Evolutionary conservation across 2,888 invertebrate species (phyloP).

Genomic region (Apamea anceps): DNA sequence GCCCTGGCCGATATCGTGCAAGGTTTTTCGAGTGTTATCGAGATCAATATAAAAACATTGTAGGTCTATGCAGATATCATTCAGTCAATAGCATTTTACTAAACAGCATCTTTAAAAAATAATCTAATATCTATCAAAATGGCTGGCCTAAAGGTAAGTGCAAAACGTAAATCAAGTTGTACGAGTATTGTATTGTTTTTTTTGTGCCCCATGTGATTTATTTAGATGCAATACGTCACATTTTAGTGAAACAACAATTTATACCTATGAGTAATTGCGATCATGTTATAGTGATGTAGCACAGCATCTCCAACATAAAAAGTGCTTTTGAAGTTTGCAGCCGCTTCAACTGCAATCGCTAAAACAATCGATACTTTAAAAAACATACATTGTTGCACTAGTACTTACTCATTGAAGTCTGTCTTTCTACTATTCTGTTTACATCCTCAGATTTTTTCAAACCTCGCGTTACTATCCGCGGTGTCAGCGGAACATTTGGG

Average conservation of each 20-base stretch:
- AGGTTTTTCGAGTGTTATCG: conserved; percentile 69
- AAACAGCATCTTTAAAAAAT: conserved; percentile 45
- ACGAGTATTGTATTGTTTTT: conserved; percentile 20
- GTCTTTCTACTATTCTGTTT: too few relatives aligned
- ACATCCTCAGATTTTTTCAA: conserved; percentile 68
- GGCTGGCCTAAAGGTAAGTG: conserved; percentile 70
- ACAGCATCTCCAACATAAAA: background rate
- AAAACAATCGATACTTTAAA: background rate
- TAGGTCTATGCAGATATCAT: conserved; percentile 69
- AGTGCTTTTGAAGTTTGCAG: too few relatives aligned
- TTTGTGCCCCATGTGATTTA: background rate
- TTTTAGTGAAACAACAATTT: background rate
- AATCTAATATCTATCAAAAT: conserved; percentile 38
- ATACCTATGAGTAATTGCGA: background rate
- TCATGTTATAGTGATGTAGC: background rate
- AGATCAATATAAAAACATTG: conserved; percentile 75
- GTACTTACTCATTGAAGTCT: too few relatives aligned
- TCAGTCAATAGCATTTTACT: conserved; percentile 63
- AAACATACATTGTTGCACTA: background rate
- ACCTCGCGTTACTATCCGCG: conserved; percentile 69
- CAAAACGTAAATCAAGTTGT: conserved; percentile 1
- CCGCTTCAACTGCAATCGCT: too few relatives aligned
- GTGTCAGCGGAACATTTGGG: conserved; percentile 73
- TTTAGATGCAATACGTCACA: background rate
- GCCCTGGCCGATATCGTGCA: conserved; percentile 68